phyloP scores from a whole-genome alignment of 2,797 vertebrate genomes.

The Halcyon chelicuti region DNA sequence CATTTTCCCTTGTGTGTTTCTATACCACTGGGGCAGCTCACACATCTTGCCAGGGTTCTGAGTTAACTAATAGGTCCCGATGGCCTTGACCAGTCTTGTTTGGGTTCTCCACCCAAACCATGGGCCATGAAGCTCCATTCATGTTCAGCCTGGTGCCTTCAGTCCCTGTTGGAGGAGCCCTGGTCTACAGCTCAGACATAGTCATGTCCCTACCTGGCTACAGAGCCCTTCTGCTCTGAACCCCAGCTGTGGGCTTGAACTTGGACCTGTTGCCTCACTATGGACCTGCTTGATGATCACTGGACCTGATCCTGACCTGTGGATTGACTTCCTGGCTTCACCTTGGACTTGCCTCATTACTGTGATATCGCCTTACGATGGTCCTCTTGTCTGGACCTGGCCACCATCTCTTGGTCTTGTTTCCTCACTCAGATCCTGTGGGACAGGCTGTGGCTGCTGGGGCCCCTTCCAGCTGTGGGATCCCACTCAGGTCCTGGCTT shows the following conservation, averaged over 20 bases:
- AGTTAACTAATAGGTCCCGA: background rate
- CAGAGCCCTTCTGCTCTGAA: background rate
- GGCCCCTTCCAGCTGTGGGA: accelerated
- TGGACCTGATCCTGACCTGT: background rate
- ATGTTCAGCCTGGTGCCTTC: background rate
- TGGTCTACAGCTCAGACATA: background rate
- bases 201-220: background rate
- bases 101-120: background rate
- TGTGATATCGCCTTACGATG: background rate
- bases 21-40: background rate
- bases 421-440: background rate
- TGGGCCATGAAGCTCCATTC: background rate
- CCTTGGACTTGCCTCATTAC: background rate
- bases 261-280: background rate
- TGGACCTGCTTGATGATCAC: background rate
- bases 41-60: background rate
- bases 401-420: background rate
- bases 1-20: background rate
- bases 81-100: background rate
- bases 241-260: background rate
- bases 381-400: background rate
- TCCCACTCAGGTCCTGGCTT: background rate
- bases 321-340: background rate
- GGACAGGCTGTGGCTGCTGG: background rate
- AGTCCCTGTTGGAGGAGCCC: accelerated